Conservation (phyloP, 2,888 invertebrate genomes). For the Clistopyga incitator region DNA sequence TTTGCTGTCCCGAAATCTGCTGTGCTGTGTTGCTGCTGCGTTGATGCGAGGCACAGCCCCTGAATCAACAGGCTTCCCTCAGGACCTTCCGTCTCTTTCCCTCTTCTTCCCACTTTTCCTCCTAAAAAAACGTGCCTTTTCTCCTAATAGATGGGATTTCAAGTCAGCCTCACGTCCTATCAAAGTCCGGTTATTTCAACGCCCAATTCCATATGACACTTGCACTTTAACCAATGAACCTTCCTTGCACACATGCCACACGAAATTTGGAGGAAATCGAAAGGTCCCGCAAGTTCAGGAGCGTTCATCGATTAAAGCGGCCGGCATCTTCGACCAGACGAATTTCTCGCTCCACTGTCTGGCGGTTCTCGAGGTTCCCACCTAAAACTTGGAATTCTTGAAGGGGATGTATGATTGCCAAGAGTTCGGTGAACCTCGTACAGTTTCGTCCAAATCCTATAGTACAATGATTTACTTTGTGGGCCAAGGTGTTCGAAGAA, state of each 20-base stretch:
- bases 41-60: constrained; percentile 71
- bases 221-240: constrained; percentile 11
- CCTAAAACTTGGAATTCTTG: constrained; percentile 70
- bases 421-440: neutral
- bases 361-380: constrained; percentile 18
- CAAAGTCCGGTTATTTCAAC: constrained; percentile 6
- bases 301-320: constrained; percentile 59
- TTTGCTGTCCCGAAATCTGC: constrained; percentile 60
- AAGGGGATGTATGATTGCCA: constrained; percentile 81
- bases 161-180: neutral
- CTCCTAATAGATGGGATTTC: constrained; percentile 6
- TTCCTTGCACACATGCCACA: neutral
- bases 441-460: neutral
- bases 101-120: constrained; percentile 11
- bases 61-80: constrained; percentile 81
- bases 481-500: neutral
- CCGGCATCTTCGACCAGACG: constrained; percentile 37
- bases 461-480: neutral
- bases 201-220: neutral
- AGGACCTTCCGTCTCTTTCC: constrained; percentile 34
- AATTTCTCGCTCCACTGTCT: constrained; percentile 29
- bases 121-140: neutral
- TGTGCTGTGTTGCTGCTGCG: constrained; percentile 60
- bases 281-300: constrained; percentile 52
- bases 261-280: constrained; percentile 27